phyloP scores from a whole-genome alignment of 2,797 vertebrate species.

The Brotula barbata region DNA sequence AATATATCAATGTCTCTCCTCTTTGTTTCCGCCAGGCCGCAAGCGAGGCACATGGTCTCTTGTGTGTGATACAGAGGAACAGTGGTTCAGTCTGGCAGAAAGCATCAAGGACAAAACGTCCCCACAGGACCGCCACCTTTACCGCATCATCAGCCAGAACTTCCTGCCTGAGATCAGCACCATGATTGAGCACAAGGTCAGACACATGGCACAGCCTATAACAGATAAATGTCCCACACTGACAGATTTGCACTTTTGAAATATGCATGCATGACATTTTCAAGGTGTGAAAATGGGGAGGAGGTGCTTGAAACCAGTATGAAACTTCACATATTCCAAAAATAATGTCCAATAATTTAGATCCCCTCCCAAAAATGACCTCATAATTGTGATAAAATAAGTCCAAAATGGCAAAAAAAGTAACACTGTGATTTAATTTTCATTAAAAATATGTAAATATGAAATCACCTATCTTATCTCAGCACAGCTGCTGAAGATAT shows the following conservation, averaged over 20 bases:
- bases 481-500: too few species aligned
- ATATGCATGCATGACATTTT: background rate
- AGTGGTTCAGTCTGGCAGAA: conserved; percentile 92
- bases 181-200: conserved; percentile 97
- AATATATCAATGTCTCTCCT: background rate
- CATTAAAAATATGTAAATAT: too few species aligned
- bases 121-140: conserved; percentile 91
- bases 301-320: too few species aligned
- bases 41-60: conserved; percentile 87
- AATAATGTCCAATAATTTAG: too few species aligned
- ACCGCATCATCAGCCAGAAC: conserved; percentile 95
- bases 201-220: conserved; percentile 28
- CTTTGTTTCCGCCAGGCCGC: conserved; percentile 48
- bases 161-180: conserved; percentile 97
- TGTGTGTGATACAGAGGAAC: conserved; percentile 92
- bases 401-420: too few species aligned
- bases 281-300: too few species aligned
- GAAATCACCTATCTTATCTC: too few species aligned
- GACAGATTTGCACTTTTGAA: background rate
- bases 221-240: conserved; percentile 6
- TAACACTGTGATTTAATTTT: too few species aligned
- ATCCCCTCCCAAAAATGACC: too few species aligned
- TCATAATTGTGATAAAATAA: too few species aligned
- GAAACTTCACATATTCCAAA: too few species aligned
- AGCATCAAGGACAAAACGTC: conserved; percentile 92